Evolutionary conservation across 2,888 invertebrate species (phyloP), one percentile per base, ranked within the genome.

Genomic region (Pollenia labialis): DNA sequence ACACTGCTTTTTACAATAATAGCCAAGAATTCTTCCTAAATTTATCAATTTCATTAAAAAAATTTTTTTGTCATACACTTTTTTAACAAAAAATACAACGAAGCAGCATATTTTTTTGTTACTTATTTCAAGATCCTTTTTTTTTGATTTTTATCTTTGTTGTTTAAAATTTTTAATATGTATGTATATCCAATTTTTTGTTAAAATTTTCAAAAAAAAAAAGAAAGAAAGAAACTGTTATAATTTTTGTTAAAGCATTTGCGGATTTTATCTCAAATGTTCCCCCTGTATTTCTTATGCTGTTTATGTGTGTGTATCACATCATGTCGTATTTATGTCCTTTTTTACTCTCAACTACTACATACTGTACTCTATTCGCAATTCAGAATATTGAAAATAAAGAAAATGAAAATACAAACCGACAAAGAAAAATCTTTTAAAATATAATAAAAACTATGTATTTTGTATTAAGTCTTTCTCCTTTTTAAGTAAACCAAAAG

Each of bases 391-490:
- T 68, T 62, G 50, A 76, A 66, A 62, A 74, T 54, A 56, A 60
- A 60, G 12, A 68, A 68, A 9, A 77, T 18, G 16, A 50, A 81
- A 71, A 44, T n/a, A 72, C 32, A 12, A 18, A 56, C 48, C 46
- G 69, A 69, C 14, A 44, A 64, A 64, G 18, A 18, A 52, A 52
- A 76, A 54, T 4, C 16, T 3, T 64, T 72, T 69, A 76, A 66
- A 76, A 50, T 50, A 66, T 50, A 66, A 48, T 46, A 18, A 62
- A 46, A 69, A 83, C 32, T 60, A 82, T 83, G 58, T 80, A 83
- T 86, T 83, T 86, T 86, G 54, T 86, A 83, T 80, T 83, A 80
- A 80, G 72, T 81, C 60, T 74, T 74, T 58, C 52, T 69, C 48
- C 46, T 68, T 71, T 76, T 81, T 60, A 66, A 80, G 46, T 79